Percentiles rank a stretch among this genome's conserved stretches.
phyloP scores from a whole-genome alignment of 2,888 invertebrate genomes.

The Stenodema calcarata region DNA sequence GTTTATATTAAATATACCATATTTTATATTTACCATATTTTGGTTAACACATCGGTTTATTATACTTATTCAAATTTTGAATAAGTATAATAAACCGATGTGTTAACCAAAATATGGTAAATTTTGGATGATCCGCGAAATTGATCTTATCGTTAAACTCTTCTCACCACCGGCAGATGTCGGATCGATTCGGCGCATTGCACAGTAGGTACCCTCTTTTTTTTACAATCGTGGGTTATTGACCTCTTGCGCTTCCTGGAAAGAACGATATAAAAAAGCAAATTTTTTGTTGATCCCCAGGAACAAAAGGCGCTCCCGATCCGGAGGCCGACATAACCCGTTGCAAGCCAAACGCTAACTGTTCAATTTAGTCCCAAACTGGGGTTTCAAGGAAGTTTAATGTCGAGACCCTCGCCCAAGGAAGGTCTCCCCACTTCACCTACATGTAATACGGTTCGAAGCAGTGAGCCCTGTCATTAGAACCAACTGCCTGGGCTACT shows the following conservation, averaged over 20 bases:
- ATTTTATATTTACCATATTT: not conserved
- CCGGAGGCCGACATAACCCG: not conserved
- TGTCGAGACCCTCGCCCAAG: not conserved
- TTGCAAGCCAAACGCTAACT: not conserved
- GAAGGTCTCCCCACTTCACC: not conserved
- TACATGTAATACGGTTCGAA: not conserved
- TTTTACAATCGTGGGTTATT: not conserved
- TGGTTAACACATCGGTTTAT: not conserved
- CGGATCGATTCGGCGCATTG: too few relatives aligned
- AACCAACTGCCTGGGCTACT: not conserved
- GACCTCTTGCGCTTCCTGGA: not conserved
- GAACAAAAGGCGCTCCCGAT: not conserved
- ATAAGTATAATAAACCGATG: not conserved
- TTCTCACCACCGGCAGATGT: too few relatives aligned
- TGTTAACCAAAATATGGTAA: not conserved
- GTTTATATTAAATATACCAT: too few relatives aligned
- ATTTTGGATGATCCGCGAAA: not conserved
- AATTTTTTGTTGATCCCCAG: not conserved
- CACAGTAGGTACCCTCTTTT: too few relatives aligned
- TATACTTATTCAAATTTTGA: too few relatives aligned
- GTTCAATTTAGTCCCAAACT: not conserved
- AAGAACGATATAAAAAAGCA: not conserved
- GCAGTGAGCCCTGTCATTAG: slow-evolving; percentile 11
- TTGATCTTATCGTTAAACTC: not conserved
- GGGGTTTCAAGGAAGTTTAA: not conserved